These are phyloP conservation scores for Melieria omissa DNA, from an alignment of 2,888 invertebrate genomes.

Conservation along the genomic window DNA sequence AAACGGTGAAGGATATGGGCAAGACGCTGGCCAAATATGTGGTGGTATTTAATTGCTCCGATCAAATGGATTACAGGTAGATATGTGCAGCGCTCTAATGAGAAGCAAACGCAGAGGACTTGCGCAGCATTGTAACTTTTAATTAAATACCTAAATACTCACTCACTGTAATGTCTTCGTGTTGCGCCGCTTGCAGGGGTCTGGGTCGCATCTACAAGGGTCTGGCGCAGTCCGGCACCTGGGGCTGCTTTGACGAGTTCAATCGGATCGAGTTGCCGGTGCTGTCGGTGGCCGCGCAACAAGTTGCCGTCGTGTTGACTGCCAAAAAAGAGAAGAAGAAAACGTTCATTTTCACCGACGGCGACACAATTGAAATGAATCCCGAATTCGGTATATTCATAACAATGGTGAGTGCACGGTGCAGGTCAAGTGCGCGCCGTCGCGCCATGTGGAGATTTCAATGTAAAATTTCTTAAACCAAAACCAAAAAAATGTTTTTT, in stretches of 20 bases:
- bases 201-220: slow-evolving; percentile 96
- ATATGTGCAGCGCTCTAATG: neutral
- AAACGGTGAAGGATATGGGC: slow-evolving; percentile 98
- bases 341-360: slow-evolving; percentile 92
- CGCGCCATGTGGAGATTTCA: neutral
- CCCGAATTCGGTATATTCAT: slow-evolving; percentile 97
- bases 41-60: slow-evolving; percentile 96
- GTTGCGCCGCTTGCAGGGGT: slow-evolving; percentile 71
- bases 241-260: slow-evolving; percentile 99
- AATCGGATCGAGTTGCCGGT: slow-evolving; percentile 95
- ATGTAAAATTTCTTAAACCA: too few species aligned
- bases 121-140: too few species aligned
- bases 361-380: slow-evolving; percentile 91
- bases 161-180: neutral
- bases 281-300: slow-evolving; percentile 94
- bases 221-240: slow-evolving; percentile 93
- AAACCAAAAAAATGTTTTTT: too few species aligned
- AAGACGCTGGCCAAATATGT: slow-evolving; percentile 97
- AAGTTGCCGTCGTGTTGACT: slow-evolving; percentile 91
- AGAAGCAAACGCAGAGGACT: neutral
- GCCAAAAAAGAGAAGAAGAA: slow-evolving; percentile 95
- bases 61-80: slow-evolving; percentile 95
- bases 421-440: neutral
- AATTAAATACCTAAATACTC: neutral
- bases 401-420: slow-evolving; percentile 80